Base-by-base conservation (phyloP, 2,888 invertebrate genomes). In the Stenurella melanura region DNA sequence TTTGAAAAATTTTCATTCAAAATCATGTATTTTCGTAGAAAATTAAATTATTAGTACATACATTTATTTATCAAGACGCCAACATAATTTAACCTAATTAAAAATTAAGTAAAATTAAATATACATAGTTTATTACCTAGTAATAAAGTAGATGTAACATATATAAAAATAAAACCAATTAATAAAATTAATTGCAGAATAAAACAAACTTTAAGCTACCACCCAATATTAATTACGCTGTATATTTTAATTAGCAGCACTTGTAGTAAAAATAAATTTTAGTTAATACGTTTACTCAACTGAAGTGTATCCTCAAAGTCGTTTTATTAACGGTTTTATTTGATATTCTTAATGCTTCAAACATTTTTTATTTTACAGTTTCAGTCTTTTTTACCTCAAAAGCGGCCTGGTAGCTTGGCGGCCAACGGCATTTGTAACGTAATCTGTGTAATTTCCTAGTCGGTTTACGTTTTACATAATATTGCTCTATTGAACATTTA, bases 381-480 rank as follows among this genome's bases (percentile, higher is more conserved):
- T 50, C n/a, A 50, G 50, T 50, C 12, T 50, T 50, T 50, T 50
- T 50, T 50, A 50, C n/a, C 50, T 50, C 50, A 50, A 50, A 50
- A 50, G 50, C 50, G n/a, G 50, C 50, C n/a, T 50, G 15, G 42
- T 4, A 12, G 42, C 50, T 50, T 50, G 15, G 42, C 15, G 42
- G 42, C 42, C 12, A n/a, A 50, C n/a, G 50, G 12, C 50, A 50
- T 50, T 50, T 6, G n/a, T 15, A 50, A 50, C 15, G n/a, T 50
- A 50, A 50, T 50, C 50, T 50, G 50, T 15, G n/a, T 50, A n/a
- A 50, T 50, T 50, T 50, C 50, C 50, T 50, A 15, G 19, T 58
- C 58, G 58, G 61, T 30, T 61, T 61, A 30, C 61, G 12, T 30
- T 61, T 30, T 61, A 10, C 61, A 61, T 30, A 61, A 34, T 61